Percentiles rank a stretch among this genome's conserved stretches.
phyloP scores from a whole-genome alignment of 2,797 vertebrate genomes.

The Phataginus tricuspis region DNA sequence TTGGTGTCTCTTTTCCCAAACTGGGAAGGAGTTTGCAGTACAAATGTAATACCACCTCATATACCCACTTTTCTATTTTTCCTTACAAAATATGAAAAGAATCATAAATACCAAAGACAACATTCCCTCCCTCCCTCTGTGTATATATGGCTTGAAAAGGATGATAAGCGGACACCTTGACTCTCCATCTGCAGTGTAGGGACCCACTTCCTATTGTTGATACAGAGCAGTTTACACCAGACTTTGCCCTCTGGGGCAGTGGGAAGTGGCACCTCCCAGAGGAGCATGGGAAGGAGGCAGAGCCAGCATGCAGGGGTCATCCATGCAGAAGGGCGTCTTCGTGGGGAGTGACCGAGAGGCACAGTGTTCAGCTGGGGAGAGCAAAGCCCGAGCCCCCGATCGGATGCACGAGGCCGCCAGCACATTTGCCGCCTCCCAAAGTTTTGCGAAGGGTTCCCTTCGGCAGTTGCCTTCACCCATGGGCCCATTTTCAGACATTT shows the following conservation, averaged over 20 bases:
- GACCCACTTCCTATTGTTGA: background rate
- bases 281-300: accelerated
- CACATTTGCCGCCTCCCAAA: background rate
- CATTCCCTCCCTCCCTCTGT: accelerated
- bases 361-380: background rate
- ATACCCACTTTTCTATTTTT: background rate
- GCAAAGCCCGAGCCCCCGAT: accelerated
- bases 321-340: accelerated
- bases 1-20: background rate
- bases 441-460: accelerated
- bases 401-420: accelerated
- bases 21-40: background rate
- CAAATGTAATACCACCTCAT: accelerated
- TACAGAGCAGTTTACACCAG: accelerated
- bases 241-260: accelerated
- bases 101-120: background rate
- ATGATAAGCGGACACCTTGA: accelerated
- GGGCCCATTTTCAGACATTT: accelerated
- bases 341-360: accelerated
- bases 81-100: background rate
- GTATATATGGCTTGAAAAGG: background rate
- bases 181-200: accelerated
- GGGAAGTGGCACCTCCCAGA: accelerated
- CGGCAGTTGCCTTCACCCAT: background rate
- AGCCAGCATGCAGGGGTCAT: accelerated